Base-by-base conservation (phyloP, 2,888 invertebrate genomes). In the Campaea margaritaria region DNA sequence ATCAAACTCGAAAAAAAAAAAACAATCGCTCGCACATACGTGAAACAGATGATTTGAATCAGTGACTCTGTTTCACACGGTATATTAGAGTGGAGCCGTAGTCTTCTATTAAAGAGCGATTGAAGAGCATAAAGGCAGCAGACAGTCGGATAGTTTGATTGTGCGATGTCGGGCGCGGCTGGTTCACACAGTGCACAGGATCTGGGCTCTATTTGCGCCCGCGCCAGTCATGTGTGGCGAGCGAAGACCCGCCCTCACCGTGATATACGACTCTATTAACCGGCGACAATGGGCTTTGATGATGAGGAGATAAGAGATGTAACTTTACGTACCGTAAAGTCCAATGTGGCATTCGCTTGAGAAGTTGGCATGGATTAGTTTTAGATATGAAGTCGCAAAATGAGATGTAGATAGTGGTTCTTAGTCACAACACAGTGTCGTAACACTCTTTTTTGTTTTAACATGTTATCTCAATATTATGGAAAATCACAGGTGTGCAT, bases 141-240 rank as follows among this genome's bases (percentile, higher is more conserved):
- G 70, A 64, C 60, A 64, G 64, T 66, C 53, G 62, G 62, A 79
- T 75, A 72, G 75, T 70, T 73, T 73, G 75, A 79, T 81, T 80
- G 78, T 80, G 63, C 69, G 67, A 70, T 69, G 71, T 68, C 69
- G 80, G 86, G 87, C 66, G 87, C 79, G 84, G 85, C 72, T 72
- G 73, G 82, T 83, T 87, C 88, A 83, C 84, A 84, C 85, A 83
- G 71, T 70, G 77, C 79, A 86, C 88, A 91, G 91, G 91, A 92
- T 91, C 89, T 91, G 89, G 87, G 91, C 89, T 89, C 90, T 85
- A 91, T 91, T 91, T 87, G 86, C 86, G 86, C 78, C 69, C 71
- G 84, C 83, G 83, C 68, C 78, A 81, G 68, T 87, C 86, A 83
- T 81, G 81, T 83, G 86, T 83, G 79, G 78, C 86, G 85, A 43